Evolutionary conservation across 2,888 invertebrate species (phyloP).

Genomic region (Parapristionchus giblindavisi): DNA sequence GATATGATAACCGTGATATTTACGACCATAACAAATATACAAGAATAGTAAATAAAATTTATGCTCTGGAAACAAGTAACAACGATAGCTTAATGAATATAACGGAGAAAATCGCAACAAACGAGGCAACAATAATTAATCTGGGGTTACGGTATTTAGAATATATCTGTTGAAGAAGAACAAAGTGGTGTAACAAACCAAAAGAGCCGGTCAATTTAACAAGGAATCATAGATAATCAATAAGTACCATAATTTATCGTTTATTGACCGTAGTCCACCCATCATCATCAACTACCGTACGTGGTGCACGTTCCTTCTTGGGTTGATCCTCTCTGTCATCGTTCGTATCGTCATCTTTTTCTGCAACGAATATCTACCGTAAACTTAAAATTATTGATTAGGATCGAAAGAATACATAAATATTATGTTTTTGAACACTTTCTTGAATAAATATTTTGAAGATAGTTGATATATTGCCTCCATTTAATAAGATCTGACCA

Average conservation of each 20-base stretch:
- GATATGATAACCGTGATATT: too few relatives aligned
- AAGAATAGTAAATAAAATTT: too few relatives aligned
- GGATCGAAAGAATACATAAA: too few relatives aligned
- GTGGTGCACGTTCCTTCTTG: slow-evolving; percentile 43
- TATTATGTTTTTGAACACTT: too few relatives aligned
- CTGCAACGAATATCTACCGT: slow-evolving; percentile 10
- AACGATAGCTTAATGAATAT: too few relatives aligned
- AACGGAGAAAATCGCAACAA: too few relatives aligned
- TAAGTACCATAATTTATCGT: slow-evolving; percentile 19
- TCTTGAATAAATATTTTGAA: too few relatives aligned
- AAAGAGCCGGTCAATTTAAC: not conserved
- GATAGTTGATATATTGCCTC: too few relatives aligned
- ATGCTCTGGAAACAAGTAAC: too few relatives aligned
- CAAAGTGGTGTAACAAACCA: not conserved
- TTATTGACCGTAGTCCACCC: slow-evolving; percentile 61
- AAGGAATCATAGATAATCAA: not conserved
- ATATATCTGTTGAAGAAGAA: slow-evolving; percentile 3
- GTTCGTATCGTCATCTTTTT: not conserved
- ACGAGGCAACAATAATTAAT: slow-evolving; percentile 25
- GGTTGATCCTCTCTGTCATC: slow-evolving; percentile 18
- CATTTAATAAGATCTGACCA: too few relatives aligned
- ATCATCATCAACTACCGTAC: slow-evolving; percentile 57
- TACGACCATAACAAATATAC: too few relatives aligned
- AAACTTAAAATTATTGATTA: too few relatives aligned
- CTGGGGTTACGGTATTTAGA: not conserved